Percentiles rank a stretch among this genome's conserved stretches.
Conservation (phyloP, 2,113 vertebrate species). For the Centrocercus urophasianus region DNA sequence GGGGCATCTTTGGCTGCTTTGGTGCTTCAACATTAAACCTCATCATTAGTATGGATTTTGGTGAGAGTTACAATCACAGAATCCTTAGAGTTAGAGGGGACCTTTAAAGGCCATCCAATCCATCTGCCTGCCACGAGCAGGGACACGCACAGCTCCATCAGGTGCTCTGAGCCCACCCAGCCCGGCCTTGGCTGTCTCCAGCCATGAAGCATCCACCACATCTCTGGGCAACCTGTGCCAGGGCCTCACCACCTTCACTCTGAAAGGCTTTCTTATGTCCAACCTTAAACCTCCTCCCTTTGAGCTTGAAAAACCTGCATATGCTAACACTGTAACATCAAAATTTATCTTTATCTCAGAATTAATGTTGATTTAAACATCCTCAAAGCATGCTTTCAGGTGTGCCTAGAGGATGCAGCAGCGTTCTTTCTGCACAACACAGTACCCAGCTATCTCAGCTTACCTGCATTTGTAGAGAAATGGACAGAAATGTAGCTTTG, state of each 20-base stretch:
- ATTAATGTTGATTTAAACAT: neutral
- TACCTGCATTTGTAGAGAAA: neutral
- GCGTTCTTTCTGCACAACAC: neutral
- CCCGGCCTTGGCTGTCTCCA: too few relatives aligned
- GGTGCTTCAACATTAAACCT: neutral
- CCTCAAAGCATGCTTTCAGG: neutral
- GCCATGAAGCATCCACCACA: too few relatives aligned
- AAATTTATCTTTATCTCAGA: neutral
- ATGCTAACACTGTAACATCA: neutral
- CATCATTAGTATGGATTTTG: neutral
- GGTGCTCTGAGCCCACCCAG: too few relatives aligned
- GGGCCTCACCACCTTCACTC: too few relatives aligned
- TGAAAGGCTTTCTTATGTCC: too few relatives aligned
- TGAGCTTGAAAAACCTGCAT: neutral
- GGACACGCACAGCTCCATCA: too few relatives aligned
- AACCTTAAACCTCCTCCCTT: too few relatives aligned
- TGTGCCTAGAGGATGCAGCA: neutral
- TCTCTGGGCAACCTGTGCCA: too few relatives aligned
- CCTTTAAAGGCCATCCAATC: too few relatives aligned
- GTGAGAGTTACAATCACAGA: neutral
- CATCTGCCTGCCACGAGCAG: too few relatives aligned
- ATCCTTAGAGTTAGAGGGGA: too few relatives aligned
- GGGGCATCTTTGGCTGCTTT: neutral
- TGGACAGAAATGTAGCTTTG: neutral
- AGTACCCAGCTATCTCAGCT: neutral